Evolutionary conservation across 2,797 vertebrate species (phyloP).

Genomic region (Pangasius djambal): DNA sequence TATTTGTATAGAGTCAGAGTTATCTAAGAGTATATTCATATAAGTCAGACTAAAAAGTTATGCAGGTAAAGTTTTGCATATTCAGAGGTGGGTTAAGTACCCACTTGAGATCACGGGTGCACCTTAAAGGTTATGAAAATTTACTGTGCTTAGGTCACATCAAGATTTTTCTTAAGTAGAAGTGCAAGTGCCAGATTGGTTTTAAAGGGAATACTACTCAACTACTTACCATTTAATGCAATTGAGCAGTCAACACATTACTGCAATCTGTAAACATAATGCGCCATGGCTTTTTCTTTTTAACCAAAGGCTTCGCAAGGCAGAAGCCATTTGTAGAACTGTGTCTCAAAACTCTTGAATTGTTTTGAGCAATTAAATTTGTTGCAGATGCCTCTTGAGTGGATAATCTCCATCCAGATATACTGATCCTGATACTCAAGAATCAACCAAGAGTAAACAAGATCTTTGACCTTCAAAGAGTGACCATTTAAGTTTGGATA

Average conservation of each 20-base stretch:
- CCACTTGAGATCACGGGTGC: neutral
- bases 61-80: neutral
- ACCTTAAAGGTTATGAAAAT: neutral
- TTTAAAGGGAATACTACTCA: neutral
- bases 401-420: neutral
- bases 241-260: slow-evolving; percentile 10
- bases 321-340: neutral
- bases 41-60: neutral
- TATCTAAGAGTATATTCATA: neutral
- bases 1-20: neutral
- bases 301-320: neutral
- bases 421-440: neutral
- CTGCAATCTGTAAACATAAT: slow-evolving; percentile 22
- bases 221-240: slow-evolving; percentile 18
- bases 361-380: neutral
- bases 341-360: neutral
- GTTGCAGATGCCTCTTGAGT: neutral
- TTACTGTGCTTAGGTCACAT: neutral
- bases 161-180: neutral
- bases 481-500: neutral
- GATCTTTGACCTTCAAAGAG: neutral
- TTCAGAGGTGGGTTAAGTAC: neutral
- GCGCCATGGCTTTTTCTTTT: neutral
- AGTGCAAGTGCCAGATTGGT: neutral
- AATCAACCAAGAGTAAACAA: slow-evolving; percentile 2